These are phyloP conservation scores for Ernsta delagoae DNA, from an alignment of 2,888 invertebrate genomes.

Conservation along the genomic window DNA sequence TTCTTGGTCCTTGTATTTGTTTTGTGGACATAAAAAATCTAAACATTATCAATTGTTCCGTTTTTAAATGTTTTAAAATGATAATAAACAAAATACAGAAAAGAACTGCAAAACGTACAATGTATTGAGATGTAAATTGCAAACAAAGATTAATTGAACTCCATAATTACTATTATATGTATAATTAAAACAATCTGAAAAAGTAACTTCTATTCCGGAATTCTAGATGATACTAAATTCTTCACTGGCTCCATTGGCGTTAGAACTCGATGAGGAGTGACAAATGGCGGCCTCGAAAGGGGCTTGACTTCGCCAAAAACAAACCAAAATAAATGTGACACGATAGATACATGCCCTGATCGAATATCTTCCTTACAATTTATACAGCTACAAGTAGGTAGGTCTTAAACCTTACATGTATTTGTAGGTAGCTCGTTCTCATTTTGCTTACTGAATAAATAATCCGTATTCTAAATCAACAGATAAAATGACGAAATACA, in stretches of 20 bases:
- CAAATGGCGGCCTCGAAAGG: slow-evolving; percentile 22
- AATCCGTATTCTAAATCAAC: neutral
- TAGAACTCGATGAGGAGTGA: slow-evolving; percentile 48
- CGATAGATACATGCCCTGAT: slow-evolving; percentile 25
- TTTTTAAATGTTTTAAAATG: too few species aligned
- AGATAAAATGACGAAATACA: slow-evolving; percentile 1
- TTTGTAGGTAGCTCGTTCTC: neutral
- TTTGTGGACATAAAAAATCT: slow-evolving; percentile 24
- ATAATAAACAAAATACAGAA: too few species aligned
- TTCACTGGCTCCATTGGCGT: slow-evolving; percentile 39
- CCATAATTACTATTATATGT: too few species aligned
- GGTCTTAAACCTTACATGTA: slow-evolving; percentile 22
- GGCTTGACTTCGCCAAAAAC: slow-evolving; percentile 23
- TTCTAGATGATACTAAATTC: slow-evolving; percentile 37
- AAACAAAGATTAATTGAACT: too few species aligned
- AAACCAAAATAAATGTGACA: slow-evolving; percentile 25
- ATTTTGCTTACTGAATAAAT: slow-evolving; percentile 9
- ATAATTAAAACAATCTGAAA: neutral
- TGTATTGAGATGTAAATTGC: too few species aligned
- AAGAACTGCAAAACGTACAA: too few species aligned
- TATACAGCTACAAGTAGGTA: slow-evolving; percentile 34
- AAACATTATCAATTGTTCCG: neutral
- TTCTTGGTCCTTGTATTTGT: slow-evolving; percentile 38
- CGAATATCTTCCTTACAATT: slow-evolving; percentile 32
- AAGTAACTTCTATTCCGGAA: slow-evolving; percentile 11